These are phyloP conservation scores for Ridgeia piscesae DNA, from an alignment of 1,140 invertebrate species.

Conservation along the genomic window DNA sequence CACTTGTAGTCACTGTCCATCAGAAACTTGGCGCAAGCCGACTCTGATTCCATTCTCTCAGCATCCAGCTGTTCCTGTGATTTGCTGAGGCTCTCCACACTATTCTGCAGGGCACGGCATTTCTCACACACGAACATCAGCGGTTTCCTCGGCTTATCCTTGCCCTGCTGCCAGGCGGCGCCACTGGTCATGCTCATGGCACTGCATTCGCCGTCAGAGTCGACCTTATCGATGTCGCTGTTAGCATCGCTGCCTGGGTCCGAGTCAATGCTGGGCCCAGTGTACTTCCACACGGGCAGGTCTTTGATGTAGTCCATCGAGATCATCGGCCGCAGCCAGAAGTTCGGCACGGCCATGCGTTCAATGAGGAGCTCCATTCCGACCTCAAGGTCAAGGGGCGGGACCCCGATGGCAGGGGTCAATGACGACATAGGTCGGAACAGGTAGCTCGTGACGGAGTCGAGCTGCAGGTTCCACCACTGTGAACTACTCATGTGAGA, in stretches of 20 bases:
- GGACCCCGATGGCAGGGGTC: slow-evolving; percentile 36
- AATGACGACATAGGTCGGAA: slow-evolving; percentile 49
- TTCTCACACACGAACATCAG: slow-evolving; percentile 31
- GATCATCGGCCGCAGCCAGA: slow-evolving; percentile 60
- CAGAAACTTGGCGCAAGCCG: slow-evolving; percentile 29
- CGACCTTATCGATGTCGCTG: slow-evolving; percentile 26
- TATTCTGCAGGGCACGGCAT: slow-evolving; percentile 20
- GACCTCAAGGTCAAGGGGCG: slow-evolving; percentile 47
- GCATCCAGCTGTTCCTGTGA: slow-evolving; percentile 18
- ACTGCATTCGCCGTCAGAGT: slow-evolving; percentile 29
- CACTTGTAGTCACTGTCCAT: slow-evolving; percentile 35
- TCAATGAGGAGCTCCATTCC: slow-evolving; percentile 57
- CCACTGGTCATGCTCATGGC: slow-evolving; percentile 33
- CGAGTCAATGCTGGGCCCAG: slow-evolving; percentile 38
- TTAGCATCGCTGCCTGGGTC: slow-evolving; percentile 36
- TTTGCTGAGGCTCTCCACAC: slow-evolving; percentile 7
- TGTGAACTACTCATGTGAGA: neutral
- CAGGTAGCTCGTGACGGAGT: slow-evolving; percentile 45
- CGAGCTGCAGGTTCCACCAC: slow-evolving; percentile 42
- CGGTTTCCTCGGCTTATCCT: slow-evolving; percentile 9
- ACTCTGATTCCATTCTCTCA: slow-evolving; percentile 25
- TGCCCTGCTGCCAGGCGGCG: slow-evolving; percentile 21
- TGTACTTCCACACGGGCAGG: slow-evolving; percentile 62
- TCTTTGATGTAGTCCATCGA: slow-evolving; percentile 61
- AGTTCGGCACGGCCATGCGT: slow-evolving; percentile 57